These are phyloP conservation scores for Amniataba percoides DNA, from an alignment of 2,797 vertebrate species.

Conservation along the genomic window DNA sequence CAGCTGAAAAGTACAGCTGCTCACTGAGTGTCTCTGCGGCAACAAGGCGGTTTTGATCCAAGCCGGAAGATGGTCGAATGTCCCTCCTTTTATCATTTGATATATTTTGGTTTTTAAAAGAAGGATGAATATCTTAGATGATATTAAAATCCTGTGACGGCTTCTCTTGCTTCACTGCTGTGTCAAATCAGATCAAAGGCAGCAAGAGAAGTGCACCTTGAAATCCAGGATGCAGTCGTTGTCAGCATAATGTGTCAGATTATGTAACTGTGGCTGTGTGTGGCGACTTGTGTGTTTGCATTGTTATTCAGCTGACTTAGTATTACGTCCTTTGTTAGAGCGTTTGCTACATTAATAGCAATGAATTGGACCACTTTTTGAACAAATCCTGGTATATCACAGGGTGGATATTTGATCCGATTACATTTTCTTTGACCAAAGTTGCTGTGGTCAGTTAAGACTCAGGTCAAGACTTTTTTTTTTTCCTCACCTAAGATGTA, in stretches of 20 bases:
- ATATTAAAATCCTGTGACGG: slow-evolving; percentile 18
- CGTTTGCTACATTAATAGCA: background rate
- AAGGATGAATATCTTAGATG: slow-evolving; percentile 7
- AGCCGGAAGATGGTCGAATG: background rate
- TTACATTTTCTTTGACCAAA: slow-evolving; percentile 9
- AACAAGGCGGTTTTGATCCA: slow-evolving; percentile 7
- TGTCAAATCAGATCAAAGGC: slow-evolving; percentile 31
- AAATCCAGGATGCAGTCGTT: slow-evolving; percentile 1
- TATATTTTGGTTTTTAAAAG: background rate
- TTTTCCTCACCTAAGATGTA: slow-evolving; percentile 1
- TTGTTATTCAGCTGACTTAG: slow-evolving; percentile 1
- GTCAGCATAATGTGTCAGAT: slow-evolving; percentile 27
- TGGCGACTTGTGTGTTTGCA: background rate
- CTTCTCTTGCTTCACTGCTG: background rate
- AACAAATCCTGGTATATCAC: background rate
- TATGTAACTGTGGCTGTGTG: slow-evolving; percentile 32
- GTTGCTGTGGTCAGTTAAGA: slow-evolving; percentile 4
- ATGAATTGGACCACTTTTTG: background rate
- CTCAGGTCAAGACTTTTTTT: background rate
- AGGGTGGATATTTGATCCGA: background rate
- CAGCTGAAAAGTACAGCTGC: slow-evolving; percentile 30
- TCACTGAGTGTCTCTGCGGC: slow-evolving; percentile 13
- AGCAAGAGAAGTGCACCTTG: slow-evolving; percentile 18
- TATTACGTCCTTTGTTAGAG: background rate
- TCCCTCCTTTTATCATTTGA: background rate